Evolutionary conservation across 92 coral and sea anemone species (phyloP), one percentile per base, ranked within the genome.

Genomic region (Micromussa lordhowensis): DNA sequence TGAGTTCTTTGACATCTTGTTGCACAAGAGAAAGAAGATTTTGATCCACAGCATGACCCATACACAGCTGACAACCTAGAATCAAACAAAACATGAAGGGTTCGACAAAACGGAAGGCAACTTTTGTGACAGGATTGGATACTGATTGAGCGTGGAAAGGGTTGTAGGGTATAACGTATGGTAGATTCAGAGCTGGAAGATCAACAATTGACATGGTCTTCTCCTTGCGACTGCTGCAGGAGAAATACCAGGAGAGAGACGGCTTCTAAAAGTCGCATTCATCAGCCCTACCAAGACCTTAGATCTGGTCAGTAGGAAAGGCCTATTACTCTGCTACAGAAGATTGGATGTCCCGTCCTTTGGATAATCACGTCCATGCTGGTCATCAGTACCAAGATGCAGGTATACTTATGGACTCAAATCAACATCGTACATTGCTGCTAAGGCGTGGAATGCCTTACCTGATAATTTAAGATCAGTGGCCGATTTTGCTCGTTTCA

Each of bases 151-250:
- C n/a, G 26, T 58, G 64, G 26, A 12, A 17, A 54, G 59, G 59
- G 59, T 58, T 19, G 64, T 5, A 21, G 64, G 21, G 6, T 19
- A 58, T 58, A 21, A 21, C 4, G n/a, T 58, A 21, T 58, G 64
- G 64, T 3, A 58, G 64, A 3, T 16, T 89, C 88, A 49, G 92
- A 49, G 82, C 86, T 21, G 7, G 16, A 21, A 21, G 89, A 30
- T 82, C 92, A 22, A 88, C 89, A 2, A 19, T 78, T 4, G 92
- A 89, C 85, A 83, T 83, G 91, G 68, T 83, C 54, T 91, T 88
- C 72, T 59, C 92, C 21, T 48, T 88, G 24, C 38, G 88, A 1
- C 90, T 88, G 68, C 89, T 89, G 0, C 92, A 92, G 78, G 92
- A 89, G 87, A 92, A 91, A 57, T 79, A 84, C 26, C 28, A 82